These are phyloP conservation scores for Rattus norvegicus DNA, from an alignment of 2,113 vertebrate genomes.

Conservation along the genomic window GRCr8 NC_086023.1:160700001-160700500, in stretches of 20 bases:
- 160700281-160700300: neutral
- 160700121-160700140: fast-evolving
- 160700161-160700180: too few species aligned
- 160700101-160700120: neutral
- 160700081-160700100: fast-evolving
- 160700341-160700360: neutral
- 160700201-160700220: neutral
- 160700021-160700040: neutral
- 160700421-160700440: neutral
- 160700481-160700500: neutral
- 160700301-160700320: neutral
- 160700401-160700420: neutral
- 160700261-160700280: fast-evolving
- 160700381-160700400: neutral
- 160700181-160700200: neutral
- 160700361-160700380: neutral
- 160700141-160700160: too few species aligned
- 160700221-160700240: neutral
- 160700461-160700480: neutral
- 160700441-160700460: neutral
- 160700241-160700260: fast-evolving
- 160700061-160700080: too few species aligned
- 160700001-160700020: neutral
- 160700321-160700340: neutral
- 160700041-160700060: too few species aligned